Percentiles rank a stretch among this genome's conserved stretches.
Conservation (phyloP, 2,113 vertebrate species). For the Orycteropus afer region DNA sequence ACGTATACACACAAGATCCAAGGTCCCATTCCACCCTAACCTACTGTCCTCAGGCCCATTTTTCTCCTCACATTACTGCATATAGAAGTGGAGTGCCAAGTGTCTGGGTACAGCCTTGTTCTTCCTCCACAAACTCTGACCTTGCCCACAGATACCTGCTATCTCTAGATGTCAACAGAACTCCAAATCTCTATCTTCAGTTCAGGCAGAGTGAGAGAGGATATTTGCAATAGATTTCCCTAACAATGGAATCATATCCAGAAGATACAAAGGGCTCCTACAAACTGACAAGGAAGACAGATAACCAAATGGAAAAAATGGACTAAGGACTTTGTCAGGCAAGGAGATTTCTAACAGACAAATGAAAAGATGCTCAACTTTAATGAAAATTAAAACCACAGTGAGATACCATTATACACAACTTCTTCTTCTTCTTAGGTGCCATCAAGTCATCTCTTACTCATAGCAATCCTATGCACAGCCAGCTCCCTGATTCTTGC, state of each 20-base stretch:
- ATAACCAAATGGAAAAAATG: background rate
- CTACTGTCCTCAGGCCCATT: background rate
- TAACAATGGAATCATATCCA: constrained; percentile 5
- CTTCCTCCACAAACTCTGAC: constrained; percentile 28
- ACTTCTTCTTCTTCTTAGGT: too few species aligned
- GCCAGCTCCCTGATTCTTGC: too few species aligned
- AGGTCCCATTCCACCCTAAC: background rate
- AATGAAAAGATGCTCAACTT: background rate
- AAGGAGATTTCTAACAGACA: background rate
- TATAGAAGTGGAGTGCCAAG: background rate
- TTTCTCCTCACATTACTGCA: background rate
- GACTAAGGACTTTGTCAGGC: background rate
- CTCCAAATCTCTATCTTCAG: constrained; percentile 3
- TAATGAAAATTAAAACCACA: background rate
- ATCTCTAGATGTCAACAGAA: background rate
- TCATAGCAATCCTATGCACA: too few species aligned
- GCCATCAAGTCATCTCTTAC: too few species aligned
- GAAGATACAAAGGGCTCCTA: background rate
- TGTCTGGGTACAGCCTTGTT: background rate
- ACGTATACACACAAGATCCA: background rate
- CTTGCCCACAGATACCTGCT: background rate
- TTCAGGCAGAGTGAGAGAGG: background rate
- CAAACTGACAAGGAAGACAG: background rate
- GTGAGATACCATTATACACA: background rate
- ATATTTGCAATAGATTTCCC: background rate